A percentile compares a stretch with the other conserved stretches of the same genome.
These are phyloP conservation scores for Apocheima hispidaria DNA, from an alignment of 2,888 invertebrate species.

Conservation along the genomic window DNA sequence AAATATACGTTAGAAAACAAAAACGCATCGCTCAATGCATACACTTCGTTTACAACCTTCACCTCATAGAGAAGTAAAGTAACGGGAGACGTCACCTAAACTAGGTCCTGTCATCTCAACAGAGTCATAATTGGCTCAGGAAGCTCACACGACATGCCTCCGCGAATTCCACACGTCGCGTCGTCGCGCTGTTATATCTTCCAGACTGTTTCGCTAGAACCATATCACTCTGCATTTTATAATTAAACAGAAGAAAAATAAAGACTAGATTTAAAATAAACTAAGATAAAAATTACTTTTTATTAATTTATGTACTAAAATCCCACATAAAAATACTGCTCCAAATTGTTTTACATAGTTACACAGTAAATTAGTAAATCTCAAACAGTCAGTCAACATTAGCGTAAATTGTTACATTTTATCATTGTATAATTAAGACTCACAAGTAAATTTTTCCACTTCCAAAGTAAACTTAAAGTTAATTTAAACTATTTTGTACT, in stretches of 20 bases:
- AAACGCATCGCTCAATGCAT: not conserved
- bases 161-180: slow-evolving; percentile 25
- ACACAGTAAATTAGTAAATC: too few species aligned
- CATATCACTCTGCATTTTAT: slow-evolving; percentile 7
- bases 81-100: slow-evolving; percentile 33
- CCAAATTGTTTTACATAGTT: too few species aligned
- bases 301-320: too few species aligned
- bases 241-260: not conserved
- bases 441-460: too few species aligned
- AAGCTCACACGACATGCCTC: slow-evolving; percentile 23
- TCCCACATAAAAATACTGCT: too few species aligned
- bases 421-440: too few species aligned
- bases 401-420: too few species aligned
- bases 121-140: slow-evolving; percentile 33
- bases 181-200: slow-evolving; percentile 6
- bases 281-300: not conserved
- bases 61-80: slow-evolving; percentile 34
- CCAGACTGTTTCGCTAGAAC: slow-evolving; percentile 28
- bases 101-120: slow-evolving; percentile 33
- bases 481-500: too few species aligned
- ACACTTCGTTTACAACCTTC: not conserved
- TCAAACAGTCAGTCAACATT: too few species aligned
- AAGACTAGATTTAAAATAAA: not conserved
- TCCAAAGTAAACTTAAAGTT: too few species aligned
- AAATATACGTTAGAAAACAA: too few species aligned